Base-by-base conservation (phyloP, 2,888 invertebrate species). In the Tiphia femorata region DNA sequence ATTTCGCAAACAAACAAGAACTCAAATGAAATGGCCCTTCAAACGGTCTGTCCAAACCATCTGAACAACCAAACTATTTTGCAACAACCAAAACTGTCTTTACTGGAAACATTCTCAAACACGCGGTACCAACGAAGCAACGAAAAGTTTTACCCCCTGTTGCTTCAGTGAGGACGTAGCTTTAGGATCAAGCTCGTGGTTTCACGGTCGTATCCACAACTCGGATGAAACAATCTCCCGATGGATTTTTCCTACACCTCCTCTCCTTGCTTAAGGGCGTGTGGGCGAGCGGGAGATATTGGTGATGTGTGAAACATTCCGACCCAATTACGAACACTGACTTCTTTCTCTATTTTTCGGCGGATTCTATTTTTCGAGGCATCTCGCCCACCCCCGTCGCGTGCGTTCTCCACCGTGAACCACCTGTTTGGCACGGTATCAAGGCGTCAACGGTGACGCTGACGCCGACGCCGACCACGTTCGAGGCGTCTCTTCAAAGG, bases 371-470 rank as follows among this genome's bases (percentile, higher is more conserved):
- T 75, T 72, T 71, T 73, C 70, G 56, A 33, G 67, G 49, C 48
- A 41, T 47, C 19, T 59, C 21, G 23, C 41, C 44, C 52, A 49
- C 51, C 50, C 60, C 46, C 56, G 64, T 56, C 49, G 48, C 62
- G n/a, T n/a, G n/a, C n/a, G n/a, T n/a, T n/a, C n/a, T 47, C 44
- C 54, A 61, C 59, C 48, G 54, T 54, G 63, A 82, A 81, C 81
- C 81, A 82, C 82, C 81, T 82, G 82, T 78, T 81, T 81, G 81
- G 80, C 82, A 75, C 60, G 48, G 51, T 51, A 72, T 81, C 80
- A 79, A 81, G 62, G 52, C 53, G 49, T 50, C 23, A n/a, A 33
- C 33, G 33, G 1, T 14, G 33, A 6, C 30, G 7, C 7, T 14
- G 33, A n/a, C 12, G 12, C 12, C 25, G 25, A n/a, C n/a, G n/a